Conservation (phyloP, 30 jellyfish, hydroid and myxozoan genomes). For the Sanderia malayensis region DNA sequence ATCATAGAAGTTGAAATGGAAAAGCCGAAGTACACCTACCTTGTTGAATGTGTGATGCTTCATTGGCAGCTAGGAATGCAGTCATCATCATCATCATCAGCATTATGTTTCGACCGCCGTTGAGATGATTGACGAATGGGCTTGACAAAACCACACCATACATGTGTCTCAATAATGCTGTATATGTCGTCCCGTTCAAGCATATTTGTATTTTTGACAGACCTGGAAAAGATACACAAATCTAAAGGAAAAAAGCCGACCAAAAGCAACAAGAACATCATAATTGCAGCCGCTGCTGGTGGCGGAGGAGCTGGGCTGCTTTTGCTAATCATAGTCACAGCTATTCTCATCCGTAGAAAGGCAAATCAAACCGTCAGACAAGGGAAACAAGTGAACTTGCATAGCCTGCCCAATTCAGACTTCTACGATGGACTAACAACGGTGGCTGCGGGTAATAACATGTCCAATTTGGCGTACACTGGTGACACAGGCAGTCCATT, state of each 20-base stretch:
- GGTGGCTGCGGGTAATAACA: conserved; percentile 15
- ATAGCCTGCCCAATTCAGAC: conserved; percentile 33
- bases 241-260: not conserved
- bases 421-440: conserved; percentile 48
- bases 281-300: conserved; percentile 29
- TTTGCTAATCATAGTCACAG: conserved; percentile 12
- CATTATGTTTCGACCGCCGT: no score
- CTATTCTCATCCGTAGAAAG: conserved; percentile 11
- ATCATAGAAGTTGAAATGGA: no score
- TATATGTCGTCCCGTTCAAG: no score
- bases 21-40: no score
- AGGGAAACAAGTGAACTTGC: conserved; percentile 20
- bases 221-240: not conserved
- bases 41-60: no score
- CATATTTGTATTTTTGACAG: not conserved
- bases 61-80: no score
- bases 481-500: conserved; percentile 44
- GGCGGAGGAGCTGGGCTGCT: conserved; percentile 52
- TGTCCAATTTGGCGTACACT: conserved; percentile 3
- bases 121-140: no score
- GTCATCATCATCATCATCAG: no score
- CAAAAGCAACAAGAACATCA: not conserved
- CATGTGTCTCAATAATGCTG: no score
- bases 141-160: no score
- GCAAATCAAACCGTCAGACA: not conserved